A percentile compares a stretch with the other conserved stretches of the same genome.
These are phyloP conservation scores for Andrena cerasifolii DNA, from an alignment of 1,140 invertebrate genomes.

Conservation along the genomic window DNA sequence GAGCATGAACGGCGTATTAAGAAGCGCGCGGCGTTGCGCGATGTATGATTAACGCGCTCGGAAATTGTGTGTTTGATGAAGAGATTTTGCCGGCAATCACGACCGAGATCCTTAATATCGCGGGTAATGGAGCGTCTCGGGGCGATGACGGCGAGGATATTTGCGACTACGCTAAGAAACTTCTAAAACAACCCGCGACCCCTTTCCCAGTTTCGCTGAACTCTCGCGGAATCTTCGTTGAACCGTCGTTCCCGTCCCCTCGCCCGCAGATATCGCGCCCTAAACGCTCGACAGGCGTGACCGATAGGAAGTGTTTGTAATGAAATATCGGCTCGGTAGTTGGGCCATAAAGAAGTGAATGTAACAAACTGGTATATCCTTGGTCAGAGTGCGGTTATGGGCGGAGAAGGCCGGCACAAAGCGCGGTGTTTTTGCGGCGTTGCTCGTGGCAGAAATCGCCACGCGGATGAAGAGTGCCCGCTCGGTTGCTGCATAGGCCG, in stretches of 20 bases:
- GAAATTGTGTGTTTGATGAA: slow-evolving; percentile 45
- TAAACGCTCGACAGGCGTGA: neutral
- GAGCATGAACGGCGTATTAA: slow-evolving; percentile 16
- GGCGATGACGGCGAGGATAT: no score
- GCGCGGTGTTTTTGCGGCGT: slow-evolving; percentile 66
- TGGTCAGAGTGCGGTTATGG: slow-evolving; percentile 61
- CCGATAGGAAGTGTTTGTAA: slow-evolving; percentile 64
- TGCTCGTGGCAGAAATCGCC: slow-evolving; percentile 69
- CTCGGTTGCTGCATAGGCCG: slow-evolving; percentile 51
- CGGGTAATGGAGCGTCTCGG: neutral
- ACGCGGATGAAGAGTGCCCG: slow-evolving; percentile 72
- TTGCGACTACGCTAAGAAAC: no score
- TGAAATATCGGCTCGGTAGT: slow-evolving; percentile 61
- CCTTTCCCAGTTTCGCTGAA: no score
- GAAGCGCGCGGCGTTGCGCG: neutral
- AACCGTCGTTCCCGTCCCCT: neutral
- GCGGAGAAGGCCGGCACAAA: slow-evolving; percentile 60
- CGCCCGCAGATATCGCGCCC: neutral
- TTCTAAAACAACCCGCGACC: no score
- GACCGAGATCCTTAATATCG: neutral
- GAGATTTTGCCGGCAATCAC: slow-evolving; percentile 40
- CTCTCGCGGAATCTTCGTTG: neutral
- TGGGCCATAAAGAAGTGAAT: slow-evolving; percentile 69
- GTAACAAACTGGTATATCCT: slow-evolving; percentile 66
- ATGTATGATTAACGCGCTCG: slow-evolving; percentile 26